These are phyloP conservation scores for Brachionus rotundiformis DNA, from an alignment of 1,140 invertebrate genomes.

Conservation along the genomic window DNA sequence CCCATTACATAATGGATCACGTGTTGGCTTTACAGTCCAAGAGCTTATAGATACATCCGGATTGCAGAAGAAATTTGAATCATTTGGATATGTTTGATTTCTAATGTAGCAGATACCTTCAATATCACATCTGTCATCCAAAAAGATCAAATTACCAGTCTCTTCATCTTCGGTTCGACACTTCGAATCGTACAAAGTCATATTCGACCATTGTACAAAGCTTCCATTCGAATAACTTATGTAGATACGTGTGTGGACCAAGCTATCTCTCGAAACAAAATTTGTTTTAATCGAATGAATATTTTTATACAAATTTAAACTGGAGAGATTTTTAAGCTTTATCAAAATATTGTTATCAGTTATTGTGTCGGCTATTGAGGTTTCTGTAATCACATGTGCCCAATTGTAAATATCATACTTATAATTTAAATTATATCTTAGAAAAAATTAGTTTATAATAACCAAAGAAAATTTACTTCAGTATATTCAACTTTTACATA, in stretches of 20 bases:
- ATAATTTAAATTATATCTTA: not conserved
- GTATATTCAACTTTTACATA: not conserved
- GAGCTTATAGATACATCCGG: not conserved
- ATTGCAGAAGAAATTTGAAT: slow-evolving; percentile 10
- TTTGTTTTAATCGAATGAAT: not conserved
- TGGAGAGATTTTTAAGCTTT: not conserved
- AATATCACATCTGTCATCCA: slow-evolving; percentile 50
- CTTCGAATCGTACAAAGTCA: slow-evolving; percentile 34
- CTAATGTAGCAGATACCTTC: slow-evolving; percentile 18
- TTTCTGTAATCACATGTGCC: not conserved
- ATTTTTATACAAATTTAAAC: not conserved
- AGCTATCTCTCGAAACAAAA: not conserved
- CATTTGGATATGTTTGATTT: not conserved
- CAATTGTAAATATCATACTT: not conserved
- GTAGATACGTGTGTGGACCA: not conserved
- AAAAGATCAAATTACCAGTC: not conserved
- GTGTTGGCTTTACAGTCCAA: slow-evolving; percentile 15
- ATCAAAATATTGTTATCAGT: slow-evolving; percentile 26
- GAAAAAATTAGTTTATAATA: not conserved
- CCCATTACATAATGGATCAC: slow-evolving; percentile 44
- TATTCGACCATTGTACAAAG: not conserved
- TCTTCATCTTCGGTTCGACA: slow-evolving; percentile 26
- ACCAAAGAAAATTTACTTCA: slow-evolving; percentile 12
- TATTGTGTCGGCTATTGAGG: not conserved
- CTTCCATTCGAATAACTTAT: not conserved